These are phyloP conservation scores for Xiphorhynchus elegans DNA, from an alignment of 2,113 vertebrate species.

Conservation along the genomic window DNA sequence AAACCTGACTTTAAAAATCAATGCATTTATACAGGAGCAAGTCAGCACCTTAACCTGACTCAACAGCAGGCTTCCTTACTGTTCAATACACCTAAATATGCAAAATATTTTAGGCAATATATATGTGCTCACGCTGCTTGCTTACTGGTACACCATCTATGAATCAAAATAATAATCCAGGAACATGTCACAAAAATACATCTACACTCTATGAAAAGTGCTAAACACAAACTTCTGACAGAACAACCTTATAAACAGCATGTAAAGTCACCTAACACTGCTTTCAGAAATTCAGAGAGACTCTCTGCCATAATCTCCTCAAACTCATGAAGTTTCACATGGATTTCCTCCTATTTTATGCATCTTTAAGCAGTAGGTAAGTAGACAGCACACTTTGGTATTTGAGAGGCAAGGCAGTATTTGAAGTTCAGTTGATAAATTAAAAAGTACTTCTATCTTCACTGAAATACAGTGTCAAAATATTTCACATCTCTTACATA, in stretches of 20 bases:
- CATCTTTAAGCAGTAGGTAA: not conserved
- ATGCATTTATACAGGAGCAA: not conserved
- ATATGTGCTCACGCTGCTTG: not conserved
- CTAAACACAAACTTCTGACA: not conserved
- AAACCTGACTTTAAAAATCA: constrained; percentile 40
- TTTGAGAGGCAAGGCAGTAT: not conserved
- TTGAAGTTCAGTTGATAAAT: not conserved
- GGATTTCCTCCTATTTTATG: not conserved
- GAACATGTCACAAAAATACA: not conserved
- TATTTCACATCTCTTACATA: not conserved
- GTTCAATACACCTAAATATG: not conserved
- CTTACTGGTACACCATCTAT: not conserved
- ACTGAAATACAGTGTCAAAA: not conserved
- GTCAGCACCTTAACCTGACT: not conserved
- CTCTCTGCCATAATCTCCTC: not conserved
- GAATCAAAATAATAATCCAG: not conserved
- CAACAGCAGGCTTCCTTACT: not conserved
- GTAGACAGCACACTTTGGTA: not conserved
- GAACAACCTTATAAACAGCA: not conserved
- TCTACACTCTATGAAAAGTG: not conserved
- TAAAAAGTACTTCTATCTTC: not conserved
- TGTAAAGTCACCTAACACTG: not conserved
- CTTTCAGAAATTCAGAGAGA: not conserved
- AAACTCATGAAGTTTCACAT: not conserved
- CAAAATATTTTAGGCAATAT: not conserved